Conservation (phyloP, 2,888 invertebrate genomes). For the Oxyscelio sp. region DNA sequence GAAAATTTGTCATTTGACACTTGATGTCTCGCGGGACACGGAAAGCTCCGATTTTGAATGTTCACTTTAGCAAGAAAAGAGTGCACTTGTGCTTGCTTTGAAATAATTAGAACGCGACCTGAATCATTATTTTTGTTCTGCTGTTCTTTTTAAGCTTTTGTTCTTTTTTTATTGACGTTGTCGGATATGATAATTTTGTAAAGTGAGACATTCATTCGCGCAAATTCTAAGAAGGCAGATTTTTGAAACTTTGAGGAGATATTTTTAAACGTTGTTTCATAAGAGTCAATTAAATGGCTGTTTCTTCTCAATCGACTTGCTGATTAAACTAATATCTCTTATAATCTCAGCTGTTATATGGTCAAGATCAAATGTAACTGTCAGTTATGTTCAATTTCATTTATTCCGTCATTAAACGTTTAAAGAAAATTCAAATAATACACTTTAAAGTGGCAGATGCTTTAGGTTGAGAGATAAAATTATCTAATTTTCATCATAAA, state of each 20-base stretch:
- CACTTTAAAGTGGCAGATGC: too few relatives aligned
- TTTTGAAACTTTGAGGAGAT: neutral
- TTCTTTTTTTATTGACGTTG: constrained; percentile 19
- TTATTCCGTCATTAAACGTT: too few relatives aligned
- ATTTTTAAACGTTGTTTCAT: too few relatives aligned
- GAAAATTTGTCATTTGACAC: constrained; percentile 52
- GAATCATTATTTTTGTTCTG: constrained; percentile 42
- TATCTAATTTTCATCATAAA: too few relatives aligned
- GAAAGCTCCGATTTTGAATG: constrained; percentile 45
- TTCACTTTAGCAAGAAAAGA: constrained; percentile 39
- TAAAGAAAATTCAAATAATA: too few relatives aligned
- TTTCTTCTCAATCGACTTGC: too few relatives aligned
- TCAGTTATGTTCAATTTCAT: too few relatives aligned
- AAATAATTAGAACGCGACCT: constrained; percentile 54
- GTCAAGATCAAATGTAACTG: too few relatives aligned
- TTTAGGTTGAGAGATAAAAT: too few relatives aligned
- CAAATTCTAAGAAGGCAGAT: constrained; percentile 1
- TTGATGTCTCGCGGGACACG: constrained; percentile 37
- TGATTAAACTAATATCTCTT: too few relatives aligned
- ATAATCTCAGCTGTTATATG: too few relatives aligned
- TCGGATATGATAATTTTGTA: constrained; percentile 28
- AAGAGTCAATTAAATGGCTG: too few relatives aligned
- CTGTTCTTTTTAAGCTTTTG: constrained; percentile 18
- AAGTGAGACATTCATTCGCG: constrained; percentile 18
- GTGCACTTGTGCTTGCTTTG: constrained; percentile 41